Conservation (phyloP, 2,113 vertebrate genomes). For the Cyphomyrus plagiostoma region DNA sequence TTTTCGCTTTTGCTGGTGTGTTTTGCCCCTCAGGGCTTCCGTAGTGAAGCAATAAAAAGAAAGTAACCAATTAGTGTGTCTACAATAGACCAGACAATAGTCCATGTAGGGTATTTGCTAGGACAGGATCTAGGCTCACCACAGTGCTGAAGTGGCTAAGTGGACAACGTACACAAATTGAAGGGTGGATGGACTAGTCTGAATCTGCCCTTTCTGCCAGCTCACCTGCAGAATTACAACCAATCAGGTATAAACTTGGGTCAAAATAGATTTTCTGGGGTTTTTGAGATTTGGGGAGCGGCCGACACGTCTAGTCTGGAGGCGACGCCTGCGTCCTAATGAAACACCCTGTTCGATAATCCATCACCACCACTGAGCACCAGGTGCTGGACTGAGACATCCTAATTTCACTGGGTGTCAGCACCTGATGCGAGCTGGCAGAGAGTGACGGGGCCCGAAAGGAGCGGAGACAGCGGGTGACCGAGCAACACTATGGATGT, state of each 20-base stretch:
- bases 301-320: background rate
- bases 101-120: background rate
- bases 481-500: background rate
- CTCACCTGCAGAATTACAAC: background rate
- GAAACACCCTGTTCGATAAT: slow-evolving; percentile 10
- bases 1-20: no score
- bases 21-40: no score
- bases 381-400: background rate
- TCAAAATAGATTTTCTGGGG: background rate
- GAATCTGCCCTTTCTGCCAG: background rate
- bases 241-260: background rate
- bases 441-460: background rate
- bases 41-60: background rate
- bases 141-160: background rate
- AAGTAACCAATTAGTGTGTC: background rate
- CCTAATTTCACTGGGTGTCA: background rate
- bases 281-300: background rate
- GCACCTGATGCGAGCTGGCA: background rate
- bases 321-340: slow-evolving; percentile 8
- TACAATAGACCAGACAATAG: background rate
- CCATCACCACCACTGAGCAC: background rate
- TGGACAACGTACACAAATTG: background rate
- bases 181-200: background rate
- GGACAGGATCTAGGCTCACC: background rate
- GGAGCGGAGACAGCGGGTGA: background rate